phyloP scores from a whole-genome alignment of 2,888 invertebrate species.

The Apamea sordens region DNA sequence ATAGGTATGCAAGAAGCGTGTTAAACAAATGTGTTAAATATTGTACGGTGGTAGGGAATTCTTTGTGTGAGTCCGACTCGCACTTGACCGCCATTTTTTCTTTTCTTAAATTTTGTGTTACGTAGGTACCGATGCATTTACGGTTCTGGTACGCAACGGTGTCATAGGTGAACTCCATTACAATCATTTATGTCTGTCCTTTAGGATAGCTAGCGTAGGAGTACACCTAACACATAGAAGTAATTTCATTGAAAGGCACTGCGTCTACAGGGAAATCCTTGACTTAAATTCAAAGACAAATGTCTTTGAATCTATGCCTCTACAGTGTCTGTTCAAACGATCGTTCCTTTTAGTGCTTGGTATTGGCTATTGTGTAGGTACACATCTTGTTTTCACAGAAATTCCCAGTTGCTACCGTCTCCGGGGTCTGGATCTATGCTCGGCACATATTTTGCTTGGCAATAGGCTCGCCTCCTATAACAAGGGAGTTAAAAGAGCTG shows the following conservation, averaged over 20 bases:
- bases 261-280: neutral
- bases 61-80: neutral
- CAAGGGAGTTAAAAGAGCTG: no score
- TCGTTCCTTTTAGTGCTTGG: neutral
- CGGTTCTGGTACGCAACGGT: neutral
- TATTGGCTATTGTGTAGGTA: no score
- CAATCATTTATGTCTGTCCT: neutral
- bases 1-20: neutral
- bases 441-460: no score
- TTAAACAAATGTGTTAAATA: neutral
- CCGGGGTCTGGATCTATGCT: no score
- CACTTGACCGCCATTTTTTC: no score
- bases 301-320: slow-evolving; percentile 8
- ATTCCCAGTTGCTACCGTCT: no score
- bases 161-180: neutral
- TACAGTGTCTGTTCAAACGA: neutral
- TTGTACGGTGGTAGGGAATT: neutral
- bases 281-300: neutral
- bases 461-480: no score
- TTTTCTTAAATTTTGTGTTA: no score
- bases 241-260: slow-evolving; percentile 39
- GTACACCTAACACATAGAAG: neutral
- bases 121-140: neutral
- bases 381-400: neutral
- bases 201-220: slow-evolving; percentile 1